Evolutionary conservation across 2,113 vertebrate species (phyloP), one percentile per base, ranked within the genome.

Genomic region (Poicephalus meyeri): DNA sequence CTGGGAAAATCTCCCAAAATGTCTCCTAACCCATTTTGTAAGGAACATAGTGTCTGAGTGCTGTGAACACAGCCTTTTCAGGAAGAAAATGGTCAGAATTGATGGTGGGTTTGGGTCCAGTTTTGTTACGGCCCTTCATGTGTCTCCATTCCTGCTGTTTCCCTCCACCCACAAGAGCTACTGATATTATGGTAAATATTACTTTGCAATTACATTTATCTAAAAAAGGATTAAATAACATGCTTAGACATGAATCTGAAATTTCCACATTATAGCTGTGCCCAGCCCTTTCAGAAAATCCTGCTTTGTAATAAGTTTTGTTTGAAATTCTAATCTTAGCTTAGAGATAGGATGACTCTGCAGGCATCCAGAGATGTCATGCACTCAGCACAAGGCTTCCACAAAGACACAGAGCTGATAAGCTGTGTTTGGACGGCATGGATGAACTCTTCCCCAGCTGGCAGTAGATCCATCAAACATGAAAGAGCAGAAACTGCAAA

Each of bases 391-490:
- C 2, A 0, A 95, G 85, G 88, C 92, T 97, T 94, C 79, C 72
- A 88, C 80, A 89, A 86, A 88, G 76, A 74, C 71, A 16, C 72
- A 47, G 58, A 83, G 83, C 86, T 89, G 95, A 95, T 97, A 96
- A 96, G 78, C 83, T 73, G 15, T 87, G 87, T 92, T 94, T 39
- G 4, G 92, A 69, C 23, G 78, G 65, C 5, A 1, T 55, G 86
- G 68, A 44, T 80, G 93, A 94, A 92, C 88, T 86, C 92, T 94
- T 95, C 92, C 82, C 88, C 44, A 87, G 69, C 73, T 79, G 88
- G 61, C 86, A 96, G 72, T 44, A 91, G 80, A 97, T 97, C 83
- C 70, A 91, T 96, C 92, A 96, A 92, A 96, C 88, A 95, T 96
- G 83, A 95, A 97, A 96, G 91, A 93, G 55, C 61, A 93, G 77